Percentiles rank a stretch among this genome's conserved stretches.
Evolutionary conservation across 2,888 invertebrate species (phyloP).

Genomic region (Acleris sparsana): DNA sequence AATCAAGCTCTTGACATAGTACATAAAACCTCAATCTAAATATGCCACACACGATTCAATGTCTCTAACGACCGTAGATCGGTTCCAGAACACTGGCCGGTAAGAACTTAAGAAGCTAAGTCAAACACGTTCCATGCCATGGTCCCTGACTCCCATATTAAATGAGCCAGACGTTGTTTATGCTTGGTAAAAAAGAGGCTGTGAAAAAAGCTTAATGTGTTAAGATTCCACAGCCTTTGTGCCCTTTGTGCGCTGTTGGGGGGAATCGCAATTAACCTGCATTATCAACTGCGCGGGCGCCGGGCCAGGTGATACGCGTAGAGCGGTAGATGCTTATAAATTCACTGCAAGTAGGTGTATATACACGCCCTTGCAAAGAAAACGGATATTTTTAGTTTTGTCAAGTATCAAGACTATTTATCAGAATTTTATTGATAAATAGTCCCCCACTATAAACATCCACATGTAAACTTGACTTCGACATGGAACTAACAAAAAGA

Average conservation of each 20-base stretch:
- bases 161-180: neutral
- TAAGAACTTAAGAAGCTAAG: conserved; percentile 20
- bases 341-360: no score
- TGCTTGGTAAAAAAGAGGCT: conserved; percentile 11
- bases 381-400: no score
- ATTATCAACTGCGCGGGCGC: conserved; percentile 66
- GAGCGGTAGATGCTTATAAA: no score
- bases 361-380: no score
- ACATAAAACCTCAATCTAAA: neutral
- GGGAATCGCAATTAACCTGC: conserved; percentile 74
- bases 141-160: no score
- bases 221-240: conserved; percentile 68
- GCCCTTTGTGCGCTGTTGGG: conserved; percentile 58
- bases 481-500: conserved; percentile 35
- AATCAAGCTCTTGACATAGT: no score
- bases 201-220: conserved; percentile 43
- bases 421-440: no score
- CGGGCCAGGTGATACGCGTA: conserved; percentile 24
- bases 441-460: no score
- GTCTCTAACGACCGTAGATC: neutral
- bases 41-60: conserved; percentile 10
- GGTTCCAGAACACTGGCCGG: conserved; percentile 19
- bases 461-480: conserved; percentile 35
- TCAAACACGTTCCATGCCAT: neutral
- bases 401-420: no score